These are phyloP conservation scores for Drosophila vallismaia DNA, from an alignment of 2,888 invertebrate species.

Conservation along the genomic window DNA sequence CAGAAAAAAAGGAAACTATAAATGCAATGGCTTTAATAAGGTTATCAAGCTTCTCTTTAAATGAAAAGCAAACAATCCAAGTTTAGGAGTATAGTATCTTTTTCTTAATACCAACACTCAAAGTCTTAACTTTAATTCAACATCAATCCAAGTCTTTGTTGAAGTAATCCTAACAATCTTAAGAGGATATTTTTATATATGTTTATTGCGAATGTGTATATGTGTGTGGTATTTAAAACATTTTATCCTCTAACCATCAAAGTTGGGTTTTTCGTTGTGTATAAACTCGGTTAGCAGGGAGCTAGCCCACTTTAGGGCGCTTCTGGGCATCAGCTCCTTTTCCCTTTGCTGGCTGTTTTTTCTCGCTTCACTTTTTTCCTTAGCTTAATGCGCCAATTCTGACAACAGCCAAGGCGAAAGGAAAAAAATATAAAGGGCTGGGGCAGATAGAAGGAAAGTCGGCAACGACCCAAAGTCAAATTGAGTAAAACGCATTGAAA, in stretches of 20 bases:
- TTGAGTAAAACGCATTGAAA: slow-evolving; percentile 77
- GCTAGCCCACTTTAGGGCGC: slow-evolving; percentile 56
- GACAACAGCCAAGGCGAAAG: slow-evolving; percentile 36
- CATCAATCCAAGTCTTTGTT: background rate
- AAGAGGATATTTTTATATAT: background rate
- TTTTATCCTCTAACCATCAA: background rate
- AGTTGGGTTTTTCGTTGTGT: background rate
- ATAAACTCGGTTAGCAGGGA: slow-evolving; percentile 8
- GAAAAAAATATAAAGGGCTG: slow-evolving; percentile 6
- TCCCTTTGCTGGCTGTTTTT: slow-evolving; percentile 20
- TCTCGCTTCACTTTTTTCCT: slow-evolving; percentile 56
- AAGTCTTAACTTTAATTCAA: background rate
- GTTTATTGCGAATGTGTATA: background rate
- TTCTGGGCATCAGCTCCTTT: slow-evolving; percentile 50
- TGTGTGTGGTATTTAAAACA: background rate
- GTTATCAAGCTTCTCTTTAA: background rate
- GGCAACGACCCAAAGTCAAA: slow-evolving; percentile 73
- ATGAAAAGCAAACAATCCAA: too few species aligned
- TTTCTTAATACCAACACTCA: background rate
- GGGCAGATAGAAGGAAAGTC: slow-evolving; percentile 35
- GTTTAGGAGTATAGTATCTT: too few species aligned
- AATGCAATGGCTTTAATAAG: background rate
- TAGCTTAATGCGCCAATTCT: slow-evolving; percentile 73
- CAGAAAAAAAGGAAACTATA: slow-evolving; percentile 6
- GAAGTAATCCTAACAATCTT: background rate